Conservation (phyloP, 2,113 vertebrate species). For the Rhineura floridana region DNA sequence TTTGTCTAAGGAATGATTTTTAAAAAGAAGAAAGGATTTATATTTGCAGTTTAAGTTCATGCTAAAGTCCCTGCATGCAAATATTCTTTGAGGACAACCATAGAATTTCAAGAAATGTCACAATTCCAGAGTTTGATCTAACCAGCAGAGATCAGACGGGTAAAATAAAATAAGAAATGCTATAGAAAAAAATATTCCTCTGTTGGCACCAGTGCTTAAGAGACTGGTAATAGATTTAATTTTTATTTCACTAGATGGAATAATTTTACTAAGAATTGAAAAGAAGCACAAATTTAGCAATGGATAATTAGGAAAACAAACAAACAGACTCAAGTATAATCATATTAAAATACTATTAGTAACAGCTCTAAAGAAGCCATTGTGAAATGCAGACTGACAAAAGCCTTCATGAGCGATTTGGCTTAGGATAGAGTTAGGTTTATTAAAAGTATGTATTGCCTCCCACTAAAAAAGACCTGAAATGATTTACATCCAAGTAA, state of each 20-base stretch:
- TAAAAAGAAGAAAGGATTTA: background rate
- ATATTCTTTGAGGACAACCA: constrained; percentile 6
- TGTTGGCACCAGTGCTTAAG: background rate
- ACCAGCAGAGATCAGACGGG: background rate
- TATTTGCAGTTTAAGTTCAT: constrained; percentile 4
- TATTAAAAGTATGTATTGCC: background rate
- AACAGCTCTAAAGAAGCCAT: background rate
- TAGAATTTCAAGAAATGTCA: background rate
- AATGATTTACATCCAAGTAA: too few relatives aligned
- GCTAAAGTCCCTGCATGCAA: background rate
- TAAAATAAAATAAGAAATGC: constrained; percentile 8
- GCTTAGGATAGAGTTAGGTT: too few relatives aligned
- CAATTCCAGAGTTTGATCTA: background rate
- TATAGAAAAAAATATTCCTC: background rate
- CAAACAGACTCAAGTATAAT: background rate
- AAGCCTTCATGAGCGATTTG: background rate
- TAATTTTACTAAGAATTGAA: background rate
- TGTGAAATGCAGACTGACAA: background rate
- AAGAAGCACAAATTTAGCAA: background rate
- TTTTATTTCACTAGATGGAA: background rate
- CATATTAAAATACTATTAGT: background rate
- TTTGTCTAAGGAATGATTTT: constrained; percentile 2
- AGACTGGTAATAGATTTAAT: background rate
- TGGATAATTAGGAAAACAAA: background rate
- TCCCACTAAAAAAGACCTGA: too few relatives aligned